Conservation (phyloP, 2,797 vertebrate genomes). For the Malurus splendens region DNA sequence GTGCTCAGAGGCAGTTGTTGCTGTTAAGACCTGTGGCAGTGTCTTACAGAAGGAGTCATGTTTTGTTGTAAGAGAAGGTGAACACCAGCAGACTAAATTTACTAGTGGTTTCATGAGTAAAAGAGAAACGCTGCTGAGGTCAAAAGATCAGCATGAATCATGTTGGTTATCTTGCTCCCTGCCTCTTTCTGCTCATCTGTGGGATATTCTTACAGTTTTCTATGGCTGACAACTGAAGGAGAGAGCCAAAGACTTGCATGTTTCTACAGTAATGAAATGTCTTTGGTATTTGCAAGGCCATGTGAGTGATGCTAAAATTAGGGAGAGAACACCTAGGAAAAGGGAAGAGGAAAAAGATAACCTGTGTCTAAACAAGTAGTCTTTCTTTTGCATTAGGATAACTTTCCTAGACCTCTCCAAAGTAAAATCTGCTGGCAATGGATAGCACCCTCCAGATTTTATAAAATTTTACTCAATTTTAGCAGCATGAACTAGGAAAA, state of each 20-base stretch:
- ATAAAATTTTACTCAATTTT: not conserved
- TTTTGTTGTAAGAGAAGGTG: not conserved
- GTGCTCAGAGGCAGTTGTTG: not conserved
- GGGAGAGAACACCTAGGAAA: not conserved
- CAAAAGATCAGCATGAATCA: not conserved
- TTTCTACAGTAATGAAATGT: not conserved
- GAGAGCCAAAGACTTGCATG: not conserved
- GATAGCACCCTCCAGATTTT: not conserved
- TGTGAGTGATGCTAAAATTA: not conserved
- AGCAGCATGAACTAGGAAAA: not conserved
- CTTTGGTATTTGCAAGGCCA: not conserved
- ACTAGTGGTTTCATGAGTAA: not conserved
- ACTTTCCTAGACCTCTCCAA: not conserved
- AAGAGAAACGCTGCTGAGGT: not conserved
- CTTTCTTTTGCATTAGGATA: not conserved
- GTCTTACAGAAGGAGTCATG: not conserved
- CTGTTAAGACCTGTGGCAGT: not conserved
- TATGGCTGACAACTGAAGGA: not conserved
- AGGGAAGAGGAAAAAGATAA: not conserved
- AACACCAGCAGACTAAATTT: rapidly evolving
- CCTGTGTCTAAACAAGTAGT: not conserved
- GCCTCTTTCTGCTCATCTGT: not conserved
- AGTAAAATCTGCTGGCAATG: not conserved
- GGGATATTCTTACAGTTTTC: not conserved
- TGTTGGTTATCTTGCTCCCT: not conserved